phyloP scores from a whole-genome alignment of 1,140 invertebrate genomes.

The Stegodyphus dumicola region DNA sequence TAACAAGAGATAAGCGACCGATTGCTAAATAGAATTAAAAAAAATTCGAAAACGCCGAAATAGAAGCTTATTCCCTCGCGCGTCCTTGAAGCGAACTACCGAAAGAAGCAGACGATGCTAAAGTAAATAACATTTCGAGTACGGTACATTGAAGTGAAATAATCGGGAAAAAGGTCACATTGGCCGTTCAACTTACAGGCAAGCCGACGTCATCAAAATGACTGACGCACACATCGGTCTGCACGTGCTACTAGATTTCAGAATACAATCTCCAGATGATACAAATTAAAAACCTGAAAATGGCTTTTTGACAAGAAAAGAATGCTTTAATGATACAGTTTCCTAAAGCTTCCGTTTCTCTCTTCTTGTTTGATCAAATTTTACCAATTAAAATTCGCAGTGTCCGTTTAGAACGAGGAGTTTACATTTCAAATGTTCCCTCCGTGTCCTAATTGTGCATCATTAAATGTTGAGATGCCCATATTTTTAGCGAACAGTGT shows the following conservation, averaged over 20 bases:
- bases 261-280: not conserved
- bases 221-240: not conserved
- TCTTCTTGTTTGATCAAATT: too few relatives aligned
- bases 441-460: too few relatives aligned
- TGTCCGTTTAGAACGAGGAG: too few relatives aligned
- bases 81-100: not conserved
- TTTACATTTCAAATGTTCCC: too few relatives aligned
- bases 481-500: too few relatives aligned
- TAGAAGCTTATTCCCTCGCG: not conserved
- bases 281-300: not conserved
- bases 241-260: not conserved
- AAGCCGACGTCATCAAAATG: conserved; percentile 1
- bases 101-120: conserved; percentile 7
- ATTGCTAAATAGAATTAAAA: conserved; percentile 12
- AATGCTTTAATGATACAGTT: too few relatives aligned
- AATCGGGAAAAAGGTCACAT: conserved; percentile 10
- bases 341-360: too few relatives aligned
- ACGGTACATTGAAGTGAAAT: not conserved
- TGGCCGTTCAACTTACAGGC: conserved; percentile 10
- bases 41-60: not conserved
- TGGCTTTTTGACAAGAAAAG: too few relatives aligned
- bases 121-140: conserved; percentile 13
- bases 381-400: too few relatives aligned
- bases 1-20: not conserved
- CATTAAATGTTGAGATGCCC: too few relatives aligned